phyloP scores from a whole-genome alignment of 2,113 vertebrate genomes.

The Hyperopisus bebe region DNA sequence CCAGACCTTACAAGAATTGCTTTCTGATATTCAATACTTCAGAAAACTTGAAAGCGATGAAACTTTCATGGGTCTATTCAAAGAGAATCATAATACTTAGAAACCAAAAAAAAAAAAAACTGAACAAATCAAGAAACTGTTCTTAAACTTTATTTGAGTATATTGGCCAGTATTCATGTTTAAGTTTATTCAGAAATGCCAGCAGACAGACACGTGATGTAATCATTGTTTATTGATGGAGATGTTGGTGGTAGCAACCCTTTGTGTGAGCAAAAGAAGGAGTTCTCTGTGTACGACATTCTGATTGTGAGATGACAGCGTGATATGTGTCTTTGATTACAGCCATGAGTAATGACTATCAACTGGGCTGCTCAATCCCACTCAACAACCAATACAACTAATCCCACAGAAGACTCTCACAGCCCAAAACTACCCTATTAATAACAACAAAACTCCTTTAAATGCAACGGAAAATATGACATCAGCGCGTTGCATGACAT shows the following conservation, averaged over 20 bases:
- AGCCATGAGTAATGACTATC: neutral
- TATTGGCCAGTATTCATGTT: neutral
- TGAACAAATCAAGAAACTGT: constrained; percentile 18
- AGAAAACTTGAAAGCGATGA: constrained; percentile 30
- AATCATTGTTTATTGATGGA: neutral
- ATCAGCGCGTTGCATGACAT: neutral
- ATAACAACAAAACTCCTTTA: neutral
- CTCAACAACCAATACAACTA: neutral
- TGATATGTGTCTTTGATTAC: neutral
- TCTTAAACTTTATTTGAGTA: constrained; percentile 6
- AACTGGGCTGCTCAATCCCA: neutral
- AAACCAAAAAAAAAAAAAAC: neutral
- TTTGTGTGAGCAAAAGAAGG: neutral
- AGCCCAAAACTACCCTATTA: neutral
- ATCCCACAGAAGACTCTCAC: neutral
- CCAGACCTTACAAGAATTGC: constrained; percentile 38
- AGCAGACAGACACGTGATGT: neutral
- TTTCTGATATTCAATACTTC: constrained; percentile 36
- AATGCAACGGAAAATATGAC: neutral
- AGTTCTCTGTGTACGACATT: neutral
- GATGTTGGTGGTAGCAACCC: neutral
- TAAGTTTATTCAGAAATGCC: neutral
- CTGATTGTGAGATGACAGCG: neutral
- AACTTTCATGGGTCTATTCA: constrained; percentile 36
- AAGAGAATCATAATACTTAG: neutral